Evolutionary conservation across 1,140 invertebrate species (phyloP), one percentile per base, ranked within the genome.

Genomic region (Whitmania pigra): DNA sequence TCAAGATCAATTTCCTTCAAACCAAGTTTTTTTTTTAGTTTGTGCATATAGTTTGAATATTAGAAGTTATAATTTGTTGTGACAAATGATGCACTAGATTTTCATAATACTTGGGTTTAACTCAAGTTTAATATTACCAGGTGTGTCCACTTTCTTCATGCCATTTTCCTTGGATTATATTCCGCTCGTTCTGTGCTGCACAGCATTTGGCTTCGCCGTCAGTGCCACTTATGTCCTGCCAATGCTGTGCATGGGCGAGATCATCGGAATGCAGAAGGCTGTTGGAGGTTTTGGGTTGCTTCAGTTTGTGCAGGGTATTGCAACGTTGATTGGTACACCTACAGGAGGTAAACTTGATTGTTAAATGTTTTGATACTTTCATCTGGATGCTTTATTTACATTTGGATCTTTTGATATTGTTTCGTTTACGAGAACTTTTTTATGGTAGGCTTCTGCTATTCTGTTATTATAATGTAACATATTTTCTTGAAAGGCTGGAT

Each of bases 211-310:
- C 36, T 88, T 91, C 74, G 91, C 90, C 0, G 91, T 91, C 75
- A 72, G 92, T 92, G n/a, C 93, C 93, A 2, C 83, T 97, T n/a
- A 87, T 93, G 73, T 94, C 94, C 0, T 74, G 18, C 73, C 73
- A 70, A 74, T 74, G 73, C 90, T 98, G 53, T 86, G 98, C 49
- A 77, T 86, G 27, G 94, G 97, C 11, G 94, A 99, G 77, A 85
- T 98, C 49, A 85, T 98, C 69, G 95, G 94, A 0, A 82, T 97
- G 73, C 92, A 94, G 77, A 91, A 90, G 77, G 80, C 96, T 36
- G 95, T 92, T 0, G 95, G 94, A 81, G 92, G 92, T 25, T 97
- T 96, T 82, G 94, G 94, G 53, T 83, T 98, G 29, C 85, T 95
- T 68, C 87, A 96, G 75, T 84, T 97, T 67, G 95, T 97, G 83